phyloP scores from a whole-genome alignment of 2,113 vertebrate species.

The Fulmarus glacialis region DNA sequence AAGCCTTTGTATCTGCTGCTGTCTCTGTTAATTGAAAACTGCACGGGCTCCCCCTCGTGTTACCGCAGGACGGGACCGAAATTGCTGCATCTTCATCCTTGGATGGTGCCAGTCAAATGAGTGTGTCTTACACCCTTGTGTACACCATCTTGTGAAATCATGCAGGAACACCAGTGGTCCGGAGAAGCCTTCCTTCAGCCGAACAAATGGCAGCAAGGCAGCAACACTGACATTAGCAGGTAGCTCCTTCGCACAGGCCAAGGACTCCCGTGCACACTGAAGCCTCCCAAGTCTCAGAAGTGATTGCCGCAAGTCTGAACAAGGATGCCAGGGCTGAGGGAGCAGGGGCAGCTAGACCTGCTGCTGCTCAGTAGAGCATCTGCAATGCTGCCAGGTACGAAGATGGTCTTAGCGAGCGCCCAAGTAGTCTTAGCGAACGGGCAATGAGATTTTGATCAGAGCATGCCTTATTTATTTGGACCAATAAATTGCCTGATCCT shows the following conservation, averaged over 20 bases:
- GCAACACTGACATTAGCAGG: fast-evolving
- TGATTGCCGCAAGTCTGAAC: fast-evolving
- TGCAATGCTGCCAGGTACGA: not conserved
- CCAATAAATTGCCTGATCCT: not conserved
- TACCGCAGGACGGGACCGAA: not conserved
- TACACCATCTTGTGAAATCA: fast-evolving
- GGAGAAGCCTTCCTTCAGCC: not conserved
- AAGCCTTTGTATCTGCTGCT: fast-evolving
- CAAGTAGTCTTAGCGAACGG: fast-evolving
- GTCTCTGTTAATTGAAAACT: not conserved
- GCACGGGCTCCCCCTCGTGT: conserved; percentile 33
- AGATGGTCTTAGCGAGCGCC: not conserved
- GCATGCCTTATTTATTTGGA: not conserved
- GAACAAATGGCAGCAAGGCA: not conserved
- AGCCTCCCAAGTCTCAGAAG: not conserved
- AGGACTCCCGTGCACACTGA: fast-evolving
- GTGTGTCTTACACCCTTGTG: fast-evolving
- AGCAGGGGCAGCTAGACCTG: not conserved
- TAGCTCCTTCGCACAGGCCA: fast-evolving
- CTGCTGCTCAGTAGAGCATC: not conserved
- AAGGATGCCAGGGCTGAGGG: not conserved
- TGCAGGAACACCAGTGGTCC: fast-evolving
- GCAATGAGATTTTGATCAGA: not conserved
- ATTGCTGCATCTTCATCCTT: not conserved
- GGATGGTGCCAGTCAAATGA: fast-evolving